Percentiles rank a stretch among this genome's conserved stretches.
phyloP scores from a whole-genome alignment of 2,888 invertebrate genomes.

The Phalera bucephala region DNA sequence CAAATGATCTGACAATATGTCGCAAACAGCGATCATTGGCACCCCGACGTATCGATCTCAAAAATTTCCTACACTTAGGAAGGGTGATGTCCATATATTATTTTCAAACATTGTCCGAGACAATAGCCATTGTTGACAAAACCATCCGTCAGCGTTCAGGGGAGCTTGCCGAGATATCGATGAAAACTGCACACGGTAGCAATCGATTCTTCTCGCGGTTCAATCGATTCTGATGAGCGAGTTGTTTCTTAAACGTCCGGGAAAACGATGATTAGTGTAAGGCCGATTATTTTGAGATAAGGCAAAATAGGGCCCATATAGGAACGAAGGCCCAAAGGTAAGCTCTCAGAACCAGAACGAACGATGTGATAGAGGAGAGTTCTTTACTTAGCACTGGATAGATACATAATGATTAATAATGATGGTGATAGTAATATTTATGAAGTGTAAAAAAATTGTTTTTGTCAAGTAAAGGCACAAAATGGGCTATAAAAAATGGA shows the following conservation, averaged over 20 bases:
- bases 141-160: conserved; percentile 56
- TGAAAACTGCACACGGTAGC: conserved; percentile 45
- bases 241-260: conserved; percentile 12
- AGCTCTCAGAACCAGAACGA: too few relatives aligned
- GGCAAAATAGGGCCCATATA: too few relatives aligned
- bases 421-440: too few relatives aligned
- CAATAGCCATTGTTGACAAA: conserved; percentile 74
- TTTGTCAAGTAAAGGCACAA: too few relatives aligned
- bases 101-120: conserved; percentile 65
- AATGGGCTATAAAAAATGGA: too few relatives aligned
- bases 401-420: too few relatives aligned
- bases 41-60: conserved; percentile 33
- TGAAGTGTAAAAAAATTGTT: too few relatives aligned
- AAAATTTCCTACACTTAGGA: conserved; percentile 38
- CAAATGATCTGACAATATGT: conserved; percentile 5
- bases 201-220: conserved; percentile 53
- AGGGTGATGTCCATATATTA: conserved; percentile 54
- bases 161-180: conserved; percentile 43
- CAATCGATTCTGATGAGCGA: conserved; percentile 48
- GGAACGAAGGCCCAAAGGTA: too few relatives aligned
- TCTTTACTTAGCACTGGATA: too few relatives aligned
- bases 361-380: too few relatives aligned
- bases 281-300: too few relatives aligned
- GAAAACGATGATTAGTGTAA: too few relatives aligned
- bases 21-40: conserved; percentile 12